Percentiles rank a stretch among this genome's conserved stretches.
These are phyloP conservation scores for Ginglymostoma cirratum DNA, from an alignment of 2,113 vertebrate genomes.

Conservation along the genomic window DNA sequence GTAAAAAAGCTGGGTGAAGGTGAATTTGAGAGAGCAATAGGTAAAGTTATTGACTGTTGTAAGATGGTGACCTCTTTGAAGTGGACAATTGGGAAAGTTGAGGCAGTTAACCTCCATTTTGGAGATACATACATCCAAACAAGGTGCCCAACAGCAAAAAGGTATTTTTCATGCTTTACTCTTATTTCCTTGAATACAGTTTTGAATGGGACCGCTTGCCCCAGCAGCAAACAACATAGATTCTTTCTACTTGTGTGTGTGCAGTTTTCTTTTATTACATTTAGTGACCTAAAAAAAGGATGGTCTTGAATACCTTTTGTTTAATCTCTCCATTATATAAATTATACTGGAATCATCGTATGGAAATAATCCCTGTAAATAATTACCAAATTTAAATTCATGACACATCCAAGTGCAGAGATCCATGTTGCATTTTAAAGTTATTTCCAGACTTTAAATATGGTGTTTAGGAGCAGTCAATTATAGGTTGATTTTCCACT, in stretches of 20 bases:
- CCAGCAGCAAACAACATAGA: not conserved
- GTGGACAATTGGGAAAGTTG: not conserved
- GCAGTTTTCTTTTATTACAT: not conserved
- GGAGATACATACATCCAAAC: not conserved
- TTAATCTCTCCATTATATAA: not conserved
- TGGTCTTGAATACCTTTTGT: not conserved
- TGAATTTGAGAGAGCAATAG: not conserved
- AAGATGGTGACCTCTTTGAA: not conserved
- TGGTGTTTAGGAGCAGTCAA: not conserved
- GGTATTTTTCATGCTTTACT: not conserved
- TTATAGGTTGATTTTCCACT: conserved; percentile 11
- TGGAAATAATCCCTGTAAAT: not conserved
- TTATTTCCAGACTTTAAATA: not conserved
- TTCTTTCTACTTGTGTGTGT: not conserved
- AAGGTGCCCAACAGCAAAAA: not conserved
- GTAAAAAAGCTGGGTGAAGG: not conserved
- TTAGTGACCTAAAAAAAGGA: not conserved
- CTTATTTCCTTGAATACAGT: not conserved
- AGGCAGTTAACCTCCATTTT: not conserved
- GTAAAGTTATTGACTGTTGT: not conserved
- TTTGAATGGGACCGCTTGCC: not conserved
- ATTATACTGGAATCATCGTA: not conserved
- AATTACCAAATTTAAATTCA: not conserved
- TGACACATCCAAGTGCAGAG: not conserved
- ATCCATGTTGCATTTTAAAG: not conserved